A percentile compares a stretch with the other conserved stretches of the same genome.
Conservation (phyloP, 2,113 vertebrate genomes). For the Mola mola region DNA sequence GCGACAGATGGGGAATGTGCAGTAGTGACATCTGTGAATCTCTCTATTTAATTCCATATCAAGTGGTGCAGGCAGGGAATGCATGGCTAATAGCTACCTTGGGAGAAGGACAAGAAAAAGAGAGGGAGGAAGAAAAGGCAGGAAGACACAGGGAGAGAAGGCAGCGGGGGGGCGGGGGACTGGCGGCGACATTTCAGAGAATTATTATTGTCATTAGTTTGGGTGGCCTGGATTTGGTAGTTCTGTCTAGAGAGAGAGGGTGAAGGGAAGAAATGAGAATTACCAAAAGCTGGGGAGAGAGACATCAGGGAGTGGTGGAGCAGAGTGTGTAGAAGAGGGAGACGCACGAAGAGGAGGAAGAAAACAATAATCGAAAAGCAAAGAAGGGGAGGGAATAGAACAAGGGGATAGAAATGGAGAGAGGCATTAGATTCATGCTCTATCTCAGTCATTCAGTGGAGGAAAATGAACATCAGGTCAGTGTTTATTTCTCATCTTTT, state of each 20-base stretch:
- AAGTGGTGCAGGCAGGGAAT: conserved; percentile 77
- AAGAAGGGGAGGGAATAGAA: conserved; percentile 50
- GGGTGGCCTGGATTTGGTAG: conserved; percentile 62
- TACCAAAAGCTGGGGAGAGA: conserved; percentile 38
- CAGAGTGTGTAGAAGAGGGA: conserved; percentile 32
- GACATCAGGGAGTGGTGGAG: conserved; percentile 51
- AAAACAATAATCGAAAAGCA: conserved; percentile 61
- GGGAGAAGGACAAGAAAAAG: conserved; percentile 68
- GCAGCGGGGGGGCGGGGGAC: conserved; percentile 43
- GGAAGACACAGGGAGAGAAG: conserved; percentile 18
- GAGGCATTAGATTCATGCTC: conserved; percentile 32
- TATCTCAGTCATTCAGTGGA: conserved; percentile 46
- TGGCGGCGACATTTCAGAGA: conserved; percentile 74
- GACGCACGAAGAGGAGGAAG: conserved; percentile 34
- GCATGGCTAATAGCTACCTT: conserved; percentile 80
- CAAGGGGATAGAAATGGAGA: conserved; percentile 43
- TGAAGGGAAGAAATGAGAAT: conserved; percentile 29
- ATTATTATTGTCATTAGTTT: conserved; percentile 84
- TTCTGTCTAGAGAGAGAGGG: conserved; percentile 37
- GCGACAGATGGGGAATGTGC: conserved; percentile 78
- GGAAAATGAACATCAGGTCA: conserved; percentile 35
- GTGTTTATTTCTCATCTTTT: conserved; percentile 5
- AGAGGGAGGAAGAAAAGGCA: conserved; percentile 40
- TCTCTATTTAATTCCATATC: conserved; percentile 78
- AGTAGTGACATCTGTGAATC: conserved; percentile 77